phyloP scores from a whole-genome alignment of 2,888 invertebrate genomes.

The Allacma fusca region DNA sequence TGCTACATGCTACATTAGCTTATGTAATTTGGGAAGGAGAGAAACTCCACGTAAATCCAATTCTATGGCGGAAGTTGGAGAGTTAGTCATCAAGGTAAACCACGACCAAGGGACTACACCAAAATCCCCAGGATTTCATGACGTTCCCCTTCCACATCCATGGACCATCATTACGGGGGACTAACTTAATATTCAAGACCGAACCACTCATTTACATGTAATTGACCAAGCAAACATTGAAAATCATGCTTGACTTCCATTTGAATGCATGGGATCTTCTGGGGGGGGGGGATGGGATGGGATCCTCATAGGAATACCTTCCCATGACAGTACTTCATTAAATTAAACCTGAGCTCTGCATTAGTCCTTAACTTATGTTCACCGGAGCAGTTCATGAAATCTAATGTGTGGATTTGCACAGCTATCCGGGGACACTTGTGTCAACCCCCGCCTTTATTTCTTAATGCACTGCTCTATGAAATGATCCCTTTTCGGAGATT shows the following conservation, averaged over 20 bases:
- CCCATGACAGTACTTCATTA: constrained; percentile 25
- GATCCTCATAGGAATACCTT: too few species aligned
- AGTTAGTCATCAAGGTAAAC: neutral
- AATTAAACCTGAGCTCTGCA: constrained; percentile 13
- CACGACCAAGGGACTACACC: neutral
- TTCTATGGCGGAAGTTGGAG: neutral
- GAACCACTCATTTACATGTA: constrained; percentile 7
- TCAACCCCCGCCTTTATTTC: too few species aligned
- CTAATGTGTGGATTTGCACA: neutral
- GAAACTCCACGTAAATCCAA: neutral
- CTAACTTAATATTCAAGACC: constrained; percentile 13
- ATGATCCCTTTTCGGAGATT: too few species aligned
- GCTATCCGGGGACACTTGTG: too few species aligned
- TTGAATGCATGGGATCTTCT: constrained; percentile 27
- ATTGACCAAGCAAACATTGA: constrained; percentile 16
- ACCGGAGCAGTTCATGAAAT: neutral
- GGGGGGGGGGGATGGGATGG: too few species aligned
- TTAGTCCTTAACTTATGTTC: constrained; percentile 5
- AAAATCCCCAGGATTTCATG: neutral
- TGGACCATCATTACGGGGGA: neutral
- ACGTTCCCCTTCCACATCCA: neutral
- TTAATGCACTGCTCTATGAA: too few species aligned
- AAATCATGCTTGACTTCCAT: constrained; percentile 31
- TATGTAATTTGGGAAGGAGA: neutral
- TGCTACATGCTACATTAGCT: constrained; percentile 7